Percentiles rank a stretch among this genome's conserved stretches.
These are phyloP conservation scores for Gymnodraco acuticeps DNA, from an alignment of 2,797 vertebrate species.

Conservation along the genomic window DNA sequence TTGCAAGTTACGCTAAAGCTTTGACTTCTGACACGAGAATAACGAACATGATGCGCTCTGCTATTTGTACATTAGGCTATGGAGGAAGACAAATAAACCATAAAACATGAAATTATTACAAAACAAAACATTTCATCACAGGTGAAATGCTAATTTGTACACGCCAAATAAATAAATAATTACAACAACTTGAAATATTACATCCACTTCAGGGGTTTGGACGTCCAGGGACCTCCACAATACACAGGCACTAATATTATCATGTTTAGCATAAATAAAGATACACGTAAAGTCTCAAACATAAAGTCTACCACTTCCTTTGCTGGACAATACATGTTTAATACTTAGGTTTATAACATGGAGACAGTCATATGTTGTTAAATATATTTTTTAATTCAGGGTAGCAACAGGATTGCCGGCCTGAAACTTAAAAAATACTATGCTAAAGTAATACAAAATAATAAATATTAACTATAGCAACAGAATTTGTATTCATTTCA, in stretches of 20 bases:
- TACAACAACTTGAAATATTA: conserved; percentile 39
- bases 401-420: neutral
- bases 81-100: conserved; percentile 87
- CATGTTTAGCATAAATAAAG: conserved; percentile 33
- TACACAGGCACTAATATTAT: conserved; percentile 70
- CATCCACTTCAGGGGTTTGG: conserved; percentile 40
- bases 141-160: conserved; percentile 46
- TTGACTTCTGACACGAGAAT: conserved; percentile 73
- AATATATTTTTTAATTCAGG: neutral
- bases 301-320: conserved; percentile 20
- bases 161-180: conserved; percentile 26
- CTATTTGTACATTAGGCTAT: conserved; percentile 88
- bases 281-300: conserved; percentile 21
- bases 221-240: conserved; percentile 64
- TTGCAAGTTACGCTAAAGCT: conserved; percentile 65
- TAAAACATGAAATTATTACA: conserved; percentile 41
- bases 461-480: conserved; percentile 5
- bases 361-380: conserved; percentile 4
- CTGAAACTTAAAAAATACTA: neutral
- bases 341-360: conserved; percentile 12
- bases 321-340: conserved; percentile 2
- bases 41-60: conserved; percentile 80
- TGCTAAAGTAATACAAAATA: neutral
- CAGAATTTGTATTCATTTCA: conserved; percentile 13
- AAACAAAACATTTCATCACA: conserved; percentile 45